Evolutionary conservation across 2,797 vertebrate genomes (phyloP), one percentile per base, ranked within the genome.

Genomic region (Thamnophis elegans): DNA sequence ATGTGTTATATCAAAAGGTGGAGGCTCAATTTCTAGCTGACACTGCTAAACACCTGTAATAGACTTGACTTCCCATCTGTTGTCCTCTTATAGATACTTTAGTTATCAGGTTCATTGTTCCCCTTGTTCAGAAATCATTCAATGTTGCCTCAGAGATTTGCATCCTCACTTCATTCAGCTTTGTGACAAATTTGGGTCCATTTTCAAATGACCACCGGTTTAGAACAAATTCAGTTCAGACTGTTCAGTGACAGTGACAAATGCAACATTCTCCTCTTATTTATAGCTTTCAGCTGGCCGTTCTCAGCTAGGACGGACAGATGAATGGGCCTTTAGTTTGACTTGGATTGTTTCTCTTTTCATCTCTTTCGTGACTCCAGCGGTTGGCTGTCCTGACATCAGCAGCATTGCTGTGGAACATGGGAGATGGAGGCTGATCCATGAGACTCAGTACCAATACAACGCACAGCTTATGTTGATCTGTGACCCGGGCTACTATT

Each of bases 401-500:
- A 97, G 97, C 96, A 98, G 98, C 97, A 97, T 99, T 0, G 97
- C 98, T 0, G 98, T 99, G 87, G 98, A 99, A 51, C 98, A 99
- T 1, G 99, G 99, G 60, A 98, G 99, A 85, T 99, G 99, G 99
- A 98, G 99, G 94, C 98, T 99, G 68, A 99, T 99, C 96, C 99
- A 98, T 32, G 99, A 99, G 94, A 98, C 98, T n/a, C 99, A 99
- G 94, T 98, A 99, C 97, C 99, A 99, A 95, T 99, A 98, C 93
- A 99, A 98, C 0, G 98, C 99, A 60, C 98, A 99, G 93, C 98
- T 99, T 94, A 99, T 99, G 98, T 98, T 99, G 95, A 98, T 98
- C 96, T 99, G 99, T 59, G 99, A 99, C 97, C 99, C 99, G 0
- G 99, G 99, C 10, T 99, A 99, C 97, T 99, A 99, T 97, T 99